A percentile compares a stretch with the other conserved stretches of the same genome.
These are phyloP conservation scores for Nymphalis c-album DNA, from an alignment of 2,888 invertebrate species.

Conservation along the genomic window DNA sequence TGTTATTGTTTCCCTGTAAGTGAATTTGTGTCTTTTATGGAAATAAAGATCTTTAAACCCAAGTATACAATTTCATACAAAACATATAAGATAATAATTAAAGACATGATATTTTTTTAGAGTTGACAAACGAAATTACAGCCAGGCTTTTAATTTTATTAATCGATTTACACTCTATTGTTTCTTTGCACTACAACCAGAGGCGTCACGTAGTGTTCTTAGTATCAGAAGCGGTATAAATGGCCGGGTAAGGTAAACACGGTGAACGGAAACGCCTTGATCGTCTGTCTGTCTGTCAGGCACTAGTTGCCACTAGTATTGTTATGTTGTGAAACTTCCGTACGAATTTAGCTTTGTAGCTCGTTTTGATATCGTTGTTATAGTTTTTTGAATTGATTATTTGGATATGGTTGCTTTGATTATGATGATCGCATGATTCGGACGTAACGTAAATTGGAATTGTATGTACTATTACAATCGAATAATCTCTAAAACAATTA, in stretches of 20 bases:
- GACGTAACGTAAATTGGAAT: neutral
- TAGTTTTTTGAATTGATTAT: constrained; percentile 21
- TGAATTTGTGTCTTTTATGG: too few species aligned
- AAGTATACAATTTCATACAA: too few species aligned
- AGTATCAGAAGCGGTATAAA: constrained; percentile 56
- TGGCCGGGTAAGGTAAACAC: constrained; percentile 51
- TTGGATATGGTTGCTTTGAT: constrained; percentile 22
- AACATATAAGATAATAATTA: too few species aligned
- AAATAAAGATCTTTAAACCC: too few species aligned
- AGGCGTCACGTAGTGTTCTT: constrained; percentile 65
- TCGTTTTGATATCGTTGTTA: constrained; percentile 21
- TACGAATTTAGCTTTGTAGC: constrained; percentile 30
- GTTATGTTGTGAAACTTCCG: constrained; percentile 40
- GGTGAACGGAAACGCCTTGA: constrained; percentile 46
- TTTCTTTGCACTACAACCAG: constrained; percentile 47
- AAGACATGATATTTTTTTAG: too few species aligned
- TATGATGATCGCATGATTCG: neutral
- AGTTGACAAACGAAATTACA: too few species aligned
- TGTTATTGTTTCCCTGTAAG: too few species aligned
- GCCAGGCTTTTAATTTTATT: too few species aligned
- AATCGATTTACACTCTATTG: neutral
- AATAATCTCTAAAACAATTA: too few species aligned
- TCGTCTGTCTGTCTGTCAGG: constrained; percentile 42
- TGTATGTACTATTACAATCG: too few species aligned
- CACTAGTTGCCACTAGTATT: constrained; percentile 34